Evolutionary conservation across 2,888 invertebrate genomes (phyloP), one percentile per base, ranked within the genome.

Genomic region (Stenolophus ochropezus): DNA sequence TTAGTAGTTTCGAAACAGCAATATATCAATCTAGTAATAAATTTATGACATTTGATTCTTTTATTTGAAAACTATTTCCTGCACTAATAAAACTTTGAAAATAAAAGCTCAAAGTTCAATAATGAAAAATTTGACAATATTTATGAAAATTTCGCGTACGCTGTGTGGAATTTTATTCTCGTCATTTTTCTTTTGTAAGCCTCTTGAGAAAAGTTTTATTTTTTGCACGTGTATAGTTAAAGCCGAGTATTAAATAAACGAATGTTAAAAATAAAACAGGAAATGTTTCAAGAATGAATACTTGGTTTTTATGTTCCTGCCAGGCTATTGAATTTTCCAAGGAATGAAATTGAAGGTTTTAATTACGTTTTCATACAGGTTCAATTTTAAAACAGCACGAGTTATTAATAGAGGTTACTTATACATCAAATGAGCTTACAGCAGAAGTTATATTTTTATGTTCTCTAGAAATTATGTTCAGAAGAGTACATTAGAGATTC

Each of bases 191-290:
- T 65, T 65, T 77, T 58, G 25, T 65, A 77, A 77, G 61, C 77
- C 77, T 65, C 77, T 65, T 77, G 77, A 77, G 77, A 77, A 61
- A 51, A 53, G 25, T 65, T 77, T 77, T 77, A 61, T 65, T 58
- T 77, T 77, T 77, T 77, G 47, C 77, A 77, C 61, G 65, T 77
- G 77, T 77, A 65, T 61, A 61, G 77, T 76, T 58, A 76, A 23
- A 33, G 27, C n/a, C 5, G 42, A 23, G 33, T 21, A 33, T 53
- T 58, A 76, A 76, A 76, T 76, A 58, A 42, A 58, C 14, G 58
- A 56, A 76, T 20, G 21, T 18, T 58, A 16, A 51, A 27, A 76
- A 76, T 76, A 42, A 76, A 53, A 25, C 53, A 27, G 16, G 20
- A 56, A 16, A n/a, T 53, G 14, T 14, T 47, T 27, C 21, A 16